phyloP scores from a whole-genome alignment of 1,140 invertebrate species.

The Planococcus citri region DNA sequence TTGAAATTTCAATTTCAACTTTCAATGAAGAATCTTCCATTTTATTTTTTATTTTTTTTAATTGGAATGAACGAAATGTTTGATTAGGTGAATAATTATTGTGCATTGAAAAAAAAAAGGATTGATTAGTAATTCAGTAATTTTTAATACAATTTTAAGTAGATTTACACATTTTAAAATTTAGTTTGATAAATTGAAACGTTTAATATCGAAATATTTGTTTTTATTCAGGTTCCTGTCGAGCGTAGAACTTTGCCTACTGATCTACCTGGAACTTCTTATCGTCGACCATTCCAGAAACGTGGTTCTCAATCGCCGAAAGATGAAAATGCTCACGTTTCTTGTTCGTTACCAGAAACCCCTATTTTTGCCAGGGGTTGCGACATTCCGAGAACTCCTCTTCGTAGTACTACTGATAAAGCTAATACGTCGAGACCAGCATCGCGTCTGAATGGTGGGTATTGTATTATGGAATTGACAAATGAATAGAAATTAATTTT shows the following conservation, averaged over 20 bases:
- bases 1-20: too few species aligned
- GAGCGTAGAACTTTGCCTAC: conserved; percentile 56
- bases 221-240: conserved; percentile 38
- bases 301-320: conserved; percentile 36
- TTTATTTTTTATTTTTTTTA: too few species aligned
- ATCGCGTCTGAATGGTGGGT: conserved; percentile 21
- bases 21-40: too few species aligned
- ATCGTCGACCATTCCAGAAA: conserved; percentile 39
- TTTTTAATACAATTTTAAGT: too few species aligned
- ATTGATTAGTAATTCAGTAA: too few species aligned
- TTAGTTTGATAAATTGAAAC: neutral
- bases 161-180: neutral
- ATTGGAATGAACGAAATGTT: too few species aligned
- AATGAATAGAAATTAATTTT: too few species aligned
- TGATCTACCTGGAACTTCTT: conserved; percentile 45
- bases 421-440: conserved; percentile 24
- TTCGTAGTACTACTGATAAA: conserved; percentile 30
- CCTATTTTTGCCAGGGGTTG: conserved; percentile 62
- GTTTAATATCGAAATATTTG: neutral
- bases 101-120: too few species aligned
- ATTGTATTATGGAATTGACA: neutral
- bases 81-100: too few species aligned
- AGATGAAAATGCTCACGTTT: conserved; percentile 54
- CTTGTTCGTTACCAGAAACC: conserved; percentile 67
- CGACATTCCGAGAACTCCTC: conserved; percentile 31